These are phyloP conservation scores for Rhinolophus ferrumequinum DNA, from an alignment of 2,113 vertebrate genomes.

Conservation along the genomic window DNA sequence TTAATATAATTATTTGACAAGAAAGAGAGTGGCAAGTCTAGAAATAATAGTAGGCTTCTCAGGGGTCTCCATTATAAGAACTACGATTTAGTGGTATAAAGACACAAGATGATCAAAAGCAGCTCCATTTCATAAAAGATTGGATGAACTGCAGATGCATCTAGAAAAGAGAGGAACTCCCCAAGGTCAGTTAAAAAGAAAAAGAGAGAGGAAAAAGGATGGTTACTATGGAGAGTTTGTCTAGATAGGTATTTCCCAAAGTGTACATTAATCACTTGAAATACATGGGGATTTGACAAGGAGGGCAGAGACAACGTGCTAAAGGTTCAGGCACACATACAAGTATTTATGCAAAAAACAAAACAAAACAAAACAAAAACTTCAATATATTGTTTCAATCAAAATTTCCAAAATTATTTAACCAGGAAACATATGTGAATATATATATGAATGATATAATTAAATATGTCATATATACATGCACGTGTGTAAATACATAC, in stretches of 20 bases:
- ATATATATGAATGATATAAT: not conserved
- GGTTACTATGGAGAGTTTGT: not conserved
- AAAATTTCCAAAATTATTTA: not conserved
- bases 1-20: not conserved
- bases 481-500: no score
- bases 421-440: not conserved
- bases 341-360: not conserved
- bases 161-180: not conserved
- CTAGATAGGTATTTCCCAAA: not conserved
- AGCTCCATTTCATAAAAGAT: not conserved
- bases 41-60: constrained; percentile 2
- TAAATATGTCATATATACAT: not conserved
- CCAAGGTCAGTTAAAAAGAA: not conserved
- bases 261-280: not conserved
- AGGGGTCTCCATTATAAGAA: not conserved
- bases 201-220: not conserved
- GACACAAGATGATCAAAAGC: not conserved
- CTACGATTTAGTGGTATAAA: not conserved
- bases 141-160: not conserved
- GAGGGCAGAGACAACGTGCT: not conserved
- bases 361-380: not conserved
- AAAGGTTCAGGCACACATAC: not conserved
- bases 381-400: not conserved
- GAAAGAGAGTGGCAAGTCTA: not conserved
- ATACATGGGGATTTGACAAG: not conserved